Percentiles rank a stretch among this genome's conserved stretches.
These are phyloP conservation scores for Orthonychiurus folsomi DNA, from an alignment of 2,888 invertebrate species.

Conservation along the genomic window DNA sequence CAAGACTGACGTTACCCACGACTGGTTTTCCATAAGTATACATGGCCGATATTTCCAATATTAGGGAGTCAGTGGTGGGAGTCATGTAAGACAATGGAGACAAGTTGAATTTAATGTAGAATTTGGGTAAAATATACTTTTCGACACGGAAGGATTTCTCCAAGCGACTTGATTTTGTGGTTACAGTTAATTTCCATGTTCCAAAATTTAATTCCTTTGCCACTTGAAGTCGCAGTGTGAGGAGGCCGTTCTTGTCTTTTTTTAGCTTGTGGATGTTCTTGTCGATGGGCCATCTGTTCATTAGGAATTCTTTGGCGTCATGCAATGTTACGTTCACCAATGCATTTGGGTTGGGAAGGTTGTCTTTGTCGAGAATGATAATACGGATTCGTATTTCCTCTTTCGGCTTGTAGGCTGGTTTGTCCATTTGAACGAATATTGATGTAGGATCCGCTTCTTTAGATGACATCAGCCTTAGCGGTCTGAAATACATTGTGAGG, in stretches of 20 bases:
- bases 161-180: no score
- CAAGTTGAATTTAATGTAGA: not conserved
- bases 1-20: not conserved
- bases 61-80: not conserved
- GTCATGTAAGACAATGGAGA: not conserved
- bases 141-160: conserved; percentile 7
- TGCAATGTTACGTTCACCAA: not conserved
- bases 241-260: not conserved
- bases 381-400: conserved; percentile 12
- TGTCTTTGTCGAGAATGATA: conserved; percentile 3
- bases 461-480: not conserved
- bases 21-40: conserved; percentile 13
- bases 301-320: not conserved
- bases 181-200: conserved; percentile 10
- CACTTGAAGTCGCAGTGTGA: not conserved
- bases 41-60: not conserved
- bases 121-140: conserved; percentile 12
- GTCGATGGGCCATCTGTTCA: not conserved
- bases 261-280: not conserved
- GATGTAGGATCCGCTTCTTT: not conserved
- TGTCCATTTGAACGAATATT: conserved; percentile 20
- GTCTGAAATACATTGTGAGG: no score
- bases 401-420: conserved; percentile 18
- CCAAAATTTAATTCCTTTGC: conserved; percentile 10
- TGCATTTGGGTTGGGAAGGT: not conserved